Conservation (phyloP, 2,797 vertebrate genomes). For the Enteromius mattozi region DNA sequence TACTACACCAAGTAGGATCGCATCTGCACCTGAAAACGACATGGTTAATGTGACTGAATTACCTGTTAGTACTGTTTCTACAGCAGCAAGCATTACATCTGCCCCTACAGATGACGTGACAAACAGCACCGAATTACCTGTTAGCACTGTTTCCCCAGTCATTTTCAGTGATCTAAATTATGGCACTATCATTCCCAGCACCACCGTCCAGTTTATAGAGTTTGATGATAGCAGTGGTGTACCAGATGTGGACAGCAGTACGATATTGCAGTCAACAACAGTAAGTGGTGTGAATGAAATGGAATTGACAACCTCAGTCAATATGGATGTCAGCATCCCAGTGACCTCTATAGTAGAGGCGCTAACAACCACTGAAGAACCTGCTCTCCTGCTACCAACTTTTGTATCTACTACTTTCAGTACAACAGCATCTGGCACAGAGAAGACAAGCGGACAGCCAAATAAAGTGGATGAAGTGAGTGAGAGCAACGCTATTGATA, state of each 20-base stretch:
- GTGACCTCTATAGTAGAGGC: slow-evolving; percentile 19
- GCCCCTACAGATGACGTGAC: slow-evolving; percentile 57
- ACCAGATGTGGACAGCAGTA: neutral
- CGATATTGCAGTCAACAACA: neutral
- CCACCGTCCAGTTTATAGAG: neutral
- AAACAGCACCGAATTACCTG: neutral
- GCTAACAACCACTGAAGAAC: neutral
- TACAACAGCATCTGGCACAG: neutral
- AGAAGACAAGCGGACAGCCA: slow-evolving; percentile 48
- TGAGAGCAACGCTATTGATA: slow-evolving; percentile 86
- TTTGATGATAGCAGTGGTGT: neutral
- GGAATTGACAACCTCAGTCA: slow-evolving; percentile 61
- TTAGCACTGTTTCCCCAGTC: neutral
- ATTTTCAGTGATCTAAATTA: slow-evolving; percentile 13
- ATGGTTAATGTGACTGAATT: slow-evolving; percentile 21
- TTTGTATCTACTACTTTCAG: neutral
- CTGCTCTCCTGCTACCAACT: neutral
- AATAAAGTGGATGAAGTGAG: slow-evolving; percentile 76
- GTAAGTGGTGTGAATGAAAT: slow-evolving; percentile 61
- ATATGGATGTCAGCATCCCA: slow-evolving; percentile 51
- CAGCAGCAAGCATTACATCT: slow-evolving; percentile 3
- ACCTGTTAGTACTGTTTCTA: neutral
- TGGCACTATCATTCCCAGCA: slow-evolving; percentile 5
- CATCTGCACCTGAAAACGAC: slow-evolving; percentile 54
- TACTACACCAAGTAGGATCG: neutral